These are phyloP conservation scores for Epistrophe grossulariae DNA, from an alignment of 2,888 invertebrate species.

Conservation along the genomic window DNA sequence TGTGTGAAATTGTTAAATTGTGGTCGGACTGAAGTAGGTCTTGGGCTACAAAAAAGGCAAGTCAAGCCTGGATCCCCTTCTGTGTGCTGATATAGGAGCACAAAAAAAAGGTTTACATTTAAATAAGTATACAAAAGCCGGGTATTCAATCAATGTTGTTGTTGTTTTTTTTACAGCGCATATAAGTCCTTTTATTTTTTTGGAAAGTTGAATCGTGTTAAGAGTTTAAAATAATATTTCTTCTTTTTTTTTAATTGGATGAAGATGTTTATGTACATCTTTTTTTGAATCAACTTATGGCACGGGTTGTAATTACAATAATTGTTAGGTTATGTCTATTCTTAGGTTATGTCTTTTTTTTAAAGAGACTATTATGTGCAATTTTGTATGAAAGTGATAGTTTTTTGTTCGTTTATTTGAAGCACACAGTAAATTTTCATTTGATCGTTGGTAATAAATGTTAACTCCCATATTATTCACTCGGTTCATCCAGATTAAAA, in stretches of 20 bases:
- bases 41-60: conserved; percentile 16
- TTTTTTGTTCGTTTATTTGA: background rate
- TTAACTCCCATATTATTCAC: too few relatives aligned
- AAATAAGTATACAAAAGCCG: conserved; percentile 10
- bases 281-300: background rate
- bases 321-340: background rate
- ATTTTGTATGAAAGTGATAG: background rate
- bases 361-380: background rate
- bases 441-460: too few relatives aligned
- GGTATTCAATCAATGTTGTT: conserved; percentile 9
- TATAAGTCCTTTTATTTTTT: conserved; percentile 3
- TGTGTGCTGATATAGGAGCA: background rate
- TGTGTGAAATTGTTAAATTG: conserved; percentile 73
- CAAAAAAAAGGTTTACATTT: conserved; percentile 5
- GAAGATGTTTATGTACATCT: background rate
- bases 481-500: too few relatives aligned
- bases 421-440: too few relatives aligned
- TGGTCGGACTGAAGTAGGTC: conserved; percentile 37
- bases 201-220: conserved; percentile 8
- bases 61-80: conserved; percentile 4
- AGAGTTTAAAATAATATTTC: background rate
- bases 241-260: background rate
- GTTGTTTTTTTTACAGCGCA: background rate
- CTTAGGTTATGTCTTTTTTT: background rate
- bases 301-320: background rate